Conservation (phyloP, 1,140 invertebrate species). For the Bathynomus jamesi region DNA sequence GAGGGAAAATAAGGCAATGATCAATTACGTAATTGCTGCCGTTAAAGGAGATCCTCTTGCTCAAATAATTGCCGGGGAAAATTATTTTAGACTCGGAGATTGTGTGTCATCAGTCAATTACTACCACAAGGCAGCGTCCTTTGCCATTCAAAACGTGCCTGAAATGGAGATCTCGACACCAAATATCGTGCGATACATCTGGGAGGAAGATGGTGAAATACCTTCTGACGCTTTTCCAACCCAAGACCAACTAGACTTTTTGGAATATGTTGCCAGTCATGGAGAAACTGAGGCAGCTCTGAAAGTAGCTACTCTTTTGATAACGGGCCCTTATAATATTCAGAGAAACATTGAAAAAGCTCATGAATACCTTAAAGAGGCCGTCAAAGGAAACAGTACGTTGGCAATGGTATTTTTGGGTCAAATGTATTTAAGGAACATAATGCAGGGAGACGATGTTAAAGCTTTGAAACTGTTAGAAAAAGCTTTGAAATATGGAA, state of each 20-base stretch:
- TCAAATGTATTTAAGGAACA: conserved; percentile 4
- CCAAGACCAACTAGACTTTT: conserved; percentile 6
- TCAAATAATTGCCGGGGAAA: conserved; percentile 9
- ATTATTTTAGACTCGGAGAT: background rate
- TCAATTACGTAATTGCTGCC: conserved; percentile 4
- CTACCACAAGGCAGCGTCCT: background rate
- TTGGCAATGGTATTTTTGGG: conserved; percentile 11
- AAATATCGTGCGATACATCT: background rate
- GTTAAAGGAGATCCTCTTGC: conserved; percentile 10
- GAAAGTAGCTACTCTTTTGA: conserved; percentile 2
- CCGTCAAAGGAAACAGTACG: background rate
- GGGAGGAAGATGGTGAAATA: background rate
- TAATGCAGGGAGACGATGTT: background rate
- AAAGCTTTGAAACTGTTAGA: background rate
- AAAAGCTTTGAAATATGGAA: conserved; percentile 12
- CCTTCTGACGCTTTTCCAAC: background rate
- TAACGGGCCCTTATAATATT: background rate
- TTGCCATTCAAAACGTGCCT: background rate
- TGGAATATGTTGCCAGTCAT: conserved; percentile 5
- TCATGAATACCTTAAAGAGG: conserved; percentile 4
- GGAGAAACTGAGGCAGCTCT: conserved; percentile 8
- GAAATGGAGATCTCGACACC: conserved; percentile 3
- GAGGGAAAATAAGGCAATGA: background rate
- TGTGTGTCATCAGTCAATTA: background rate
- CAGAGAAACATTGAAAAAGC: conserved; percentile 2